Conservation (phyloP, 2,113 vertebrate species). For the Malurus melanocephalus region DNA sequence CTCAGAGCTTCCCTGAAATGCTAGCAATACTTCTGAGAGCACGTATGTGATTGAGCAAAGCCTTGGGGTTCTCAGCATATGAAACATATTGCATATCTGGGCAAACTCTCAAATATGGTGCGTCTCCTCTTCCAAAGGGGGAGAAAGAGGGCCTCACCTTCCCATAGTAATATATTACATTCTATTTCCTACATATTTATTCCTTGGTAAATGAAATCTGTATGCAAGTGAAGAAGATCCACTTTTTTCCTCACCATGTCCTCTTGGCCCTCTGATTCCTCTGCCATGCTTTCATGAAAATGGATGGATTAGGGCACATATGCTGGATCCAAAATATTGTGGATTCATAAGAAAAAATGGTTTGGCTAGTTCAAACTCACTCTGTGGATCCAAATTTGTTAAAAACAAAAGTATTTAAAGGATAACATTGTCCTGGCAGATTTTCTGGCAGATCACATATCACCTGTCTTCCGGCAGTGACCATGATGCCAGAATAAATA, state of each 20-base stretch:
- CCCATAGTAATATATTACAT: not conserved
- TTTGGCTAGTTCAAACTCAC: not conserved
- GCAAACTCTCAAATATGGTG: not conserved
- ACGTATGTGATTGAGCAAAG: not conserved
- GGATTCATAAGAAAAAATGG: not conserved
- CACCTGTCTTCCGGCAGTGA: not conserved
- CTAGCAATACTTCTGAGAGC: not conserved
- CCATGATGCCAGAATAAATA: conserved; percentile 3
- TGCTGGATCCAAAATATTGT: not conserved
- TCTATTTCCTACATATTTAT: not conserved
- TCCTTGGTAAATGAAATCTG: not conserved
- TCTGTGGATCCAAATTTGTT: not conserved
- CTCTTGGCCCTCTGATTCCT: not conserved
- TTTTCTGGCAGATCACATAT: conserved; percentile 1
- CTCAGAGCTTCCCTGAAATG: not conserved
- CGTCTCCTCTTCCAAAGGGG: not conserved
- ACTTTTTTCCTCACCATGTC: not conserved
- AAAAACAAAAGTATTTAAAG: not conserved
- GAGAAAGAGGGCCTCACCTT: not conserved
- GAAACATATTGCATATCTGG: not conserved
- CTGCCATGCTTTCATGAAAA: not conserved
- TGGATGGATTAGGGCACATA: not conserved
- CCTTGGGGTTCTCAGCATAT: not conserved
- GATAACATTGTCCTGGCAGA: not conserved
- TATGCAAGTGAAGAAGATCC: not conserved